Base-by-base conservation (phyloP, 1,140 invertebrate species). In the Cyrtorhinus lividipennis region DNA sequence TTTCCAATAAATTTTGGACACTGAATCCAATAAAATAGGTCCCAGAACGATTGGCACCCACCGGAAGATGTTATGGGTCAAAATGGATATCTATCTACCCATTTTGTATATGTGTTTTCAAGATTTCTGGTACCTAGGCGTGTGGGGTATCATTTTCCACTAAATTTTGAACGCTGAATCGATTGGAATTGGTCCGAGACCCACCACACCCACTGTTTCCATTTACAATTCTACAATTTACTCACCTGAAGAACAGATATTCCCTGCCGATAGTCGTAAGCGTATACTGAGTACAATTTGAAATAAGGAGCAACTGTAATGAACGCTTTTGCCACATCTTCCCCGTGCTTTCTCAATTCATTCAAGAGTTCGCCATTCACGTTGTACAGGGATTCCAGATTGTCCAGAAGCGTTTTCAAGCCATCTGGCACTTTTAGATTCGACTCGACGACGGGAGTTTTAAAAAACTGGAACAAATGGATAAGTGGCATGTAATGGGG, bases 211-310 rank as follows among this genome's bases (percentile, higher is more conserved):
- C n/a, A n/a, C n/a, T n/a, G n/a, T n/a, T n/a, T n/a, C n/a, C n/a
- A n/a, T n/a, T n/a, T n/a, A n/a, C n/a, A n/a, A n/a, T n/a, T n/a
- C n/a, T n/a, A n/a, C n/a, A n/a, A n/a, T n/a, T n/a, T 38, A 64
- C 64, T 66, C 66, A 69, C 70, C 69, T 70, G 62, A 24, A 71
- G 63, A 58, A 63, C 62, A 59, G 30, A 27, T 38, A 69, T 59
- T 24, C 65, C 78, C 63, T 79, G 77, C 66, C 81, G 81, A 72
- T 86, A 87, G 69, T 86, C 84, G 61, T 84, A 86, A 1, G 86
- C 86, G 73, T 88, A 88, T 1, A 83, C 81, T 2, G 86, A 85
- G 68, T 89, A 89, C 15, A 87, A 71, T 71, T 88, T 89, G 23
- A 89, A 82, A 72, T 85, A 88, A 10, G 86, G 86, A 18, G 83